phyloP scores from a whole-genome alignment of 92 coral and sea anemone genomes.

The Heteractis magnifica region DNA sequence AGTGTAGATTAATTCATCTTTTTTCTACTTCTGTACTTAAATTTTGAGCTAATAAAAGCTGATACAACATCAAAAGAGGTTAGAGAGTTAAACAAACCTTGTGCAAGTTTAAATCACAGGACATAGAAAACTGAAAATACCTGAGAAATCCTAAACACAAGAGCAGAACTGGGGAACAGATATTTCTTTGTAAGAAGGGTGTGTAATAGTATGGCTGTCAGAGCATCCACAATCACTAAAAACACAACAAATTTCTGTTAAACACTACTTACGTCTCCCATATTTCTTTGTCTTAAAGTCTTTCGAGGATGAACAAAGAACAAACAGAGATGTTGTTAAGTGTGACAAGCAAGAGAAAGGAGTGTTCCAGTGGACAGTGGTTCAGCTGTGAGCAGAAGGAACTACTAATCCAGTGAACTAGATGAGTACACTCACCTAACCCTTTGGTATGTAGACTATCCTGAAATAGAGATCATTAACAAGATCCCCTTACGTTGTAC shows the following conservation, averaged over 20 bases:
- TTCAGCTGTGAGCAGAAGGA: slow-evolving; percentile 13
- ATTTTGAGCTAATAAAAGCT: neutral
- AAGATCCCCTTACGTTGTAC: slow-evolving; percentile 8
- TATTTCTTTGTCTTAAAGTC: neutral
- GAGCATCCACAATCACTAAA: neutral
- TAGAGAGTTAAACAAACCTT: neutral
- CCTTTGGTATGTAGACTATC: slow-evolving; percentile 26
- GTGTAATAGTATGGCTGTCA: slow-evolving; percentile 1
- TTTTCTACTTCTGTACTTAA: neutral
- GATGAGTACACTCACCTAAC: slow-evolving; percentile 9
- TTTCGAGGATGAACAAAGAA: neutral
- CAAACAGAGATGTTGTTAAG: neutral
- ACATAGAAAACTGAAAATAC: neutral
- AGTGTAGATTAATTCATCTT: neutral
- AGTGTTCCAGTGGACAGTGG: slow-evolving; percentile 26
- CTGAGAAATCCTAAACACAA: neutral
- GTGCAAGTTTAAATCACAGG: neutral
- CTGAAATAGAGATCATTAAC: neutral
- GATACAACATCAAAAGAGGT: neutral
- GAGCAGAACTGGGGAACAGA: slow-evolving; percentile 28
- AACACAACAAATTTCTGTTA: neutral
- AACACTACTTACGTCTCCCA: slow-evolving; percentile 29
- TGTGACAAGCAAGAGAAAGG: slow-evolving; percentile 24
- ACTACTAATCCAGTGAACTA: slow-evolving; percentile 12
- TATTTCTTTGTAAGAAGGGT: slow-evolving; percentile 1